A percentile compares a stretch with the other conserved stretches of the same genome.
phyloP scores from a whole-genome alignment of 2,113 vertebrate species.

The Antechinus stuartii region DNA sequence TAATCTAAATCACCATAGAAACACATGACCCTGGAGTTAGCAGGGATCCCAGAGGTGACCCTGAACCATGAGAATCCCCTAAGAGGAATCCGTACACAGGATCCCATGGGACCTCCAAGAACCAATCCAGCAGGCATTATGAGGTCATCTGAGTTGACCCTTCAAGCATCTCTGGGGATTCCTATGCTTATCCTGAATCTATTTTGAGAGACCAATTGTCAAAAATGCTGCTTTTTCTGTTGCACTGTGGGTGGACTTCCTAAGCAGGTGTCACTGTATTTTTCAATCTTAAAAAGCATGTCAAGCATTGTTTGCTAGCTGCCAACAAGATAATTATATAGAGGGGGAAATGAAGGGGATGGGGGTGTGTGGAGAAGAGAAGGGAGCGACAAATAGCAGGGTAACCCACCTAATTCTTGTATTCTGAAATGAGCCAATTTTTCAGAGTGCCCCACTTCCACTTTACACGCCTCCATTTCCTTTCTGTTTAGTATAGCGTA shows the following conservation, averaged over 20 bases:
- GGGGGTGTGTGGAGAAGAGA: neutral
- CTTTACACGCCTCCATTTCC: neutral
- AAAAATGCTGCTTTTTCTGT: conserved; percentile 13
- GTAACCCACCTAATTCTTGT: conserved; percentile 3
- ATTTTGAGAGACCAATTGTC: conserved; percentile 48
- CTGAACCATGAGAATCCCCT: neutral
- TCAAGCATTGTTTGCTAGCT: conserved; percentile 25
- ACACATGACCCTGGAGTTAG: conserved; percentile 9
- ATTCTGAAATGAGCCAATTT: conserved; percentile 31
- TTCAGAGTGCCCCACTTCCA: neutral
- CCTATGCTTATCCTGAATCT: conserved; percentile 38
- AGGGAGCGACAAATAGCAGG: neutral
- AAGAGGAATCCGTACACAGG: neutral
- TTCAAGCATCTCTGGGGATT: conserved; percentile 21
- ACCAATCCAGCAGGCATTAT: neutral
- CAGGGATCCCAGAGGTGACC: neutral
- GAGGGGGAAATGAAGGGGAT: neutral
- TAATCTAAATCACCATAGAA: neutral
- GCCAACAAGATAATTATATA: conserved; percentile 35
- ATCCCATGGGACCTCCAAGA: neutral
- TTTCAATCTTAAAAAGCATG: conserved; percentile 46
- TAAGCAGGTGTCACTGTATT: conserved; percentile 49
- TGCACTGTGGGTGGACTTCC: conserved; percentile 26
- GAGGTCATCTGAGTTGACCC: neutral
- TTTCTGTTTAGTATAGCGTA: neutral